These are phyloP conservation scores for Tyto alba DNA, from an alignment of 2,113 vertebrate species.

Conservation along the genomic window DNA sequence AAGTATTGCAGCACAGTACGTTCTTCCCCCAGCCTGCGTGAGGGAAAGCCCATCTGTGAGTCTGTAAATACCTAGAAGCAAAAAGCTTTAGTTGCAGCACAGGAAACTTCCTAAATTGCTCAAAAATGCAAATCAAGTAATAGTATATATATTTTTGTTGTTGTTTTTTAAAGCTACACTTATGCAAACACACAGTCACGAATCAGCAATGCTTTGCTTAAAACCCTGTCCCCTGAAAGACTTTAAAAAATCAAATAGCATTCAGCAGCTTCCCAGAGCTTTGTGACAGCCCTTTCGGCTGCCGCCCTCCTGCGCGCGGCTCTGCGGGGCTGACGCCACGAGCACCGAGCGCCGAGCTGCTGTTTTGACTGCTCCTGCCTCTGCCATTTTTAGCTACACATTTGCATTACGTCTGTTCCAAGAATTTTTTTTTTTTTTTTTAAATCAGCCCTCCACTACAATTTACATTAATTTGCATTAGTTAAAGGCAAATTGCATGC, in stretches of 20 bases:
- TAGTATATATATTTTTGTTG: no score
- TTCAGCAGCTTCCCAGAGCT: background rate
- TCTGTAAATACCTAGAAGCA: background rate
- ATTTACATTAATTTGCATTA: background rate
- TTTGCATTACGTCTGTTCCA: background rate
- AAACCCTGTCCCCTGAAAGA: background rate
- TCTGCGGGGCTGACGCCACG: accelerated
- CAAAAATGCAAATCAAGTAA: background rate
- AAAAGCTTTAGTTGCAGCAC: background rate
- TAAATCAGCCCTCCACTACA: background rate
- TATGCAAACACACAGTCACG: background rate
- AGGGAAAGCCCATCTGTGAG: background rate
- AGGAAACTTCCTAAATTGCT: background rate
- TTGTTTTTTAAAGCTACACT: background rate
- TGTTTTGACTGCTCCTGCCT: background rate
- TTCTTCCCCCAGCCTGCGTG: no score
- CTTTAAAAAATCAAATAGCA: background rate
- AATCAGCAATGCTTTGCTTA: background rate
- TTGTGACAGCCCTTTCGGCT: background rate
- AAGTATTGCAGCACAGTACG: background rate
- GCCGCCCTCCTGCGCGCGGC: accelerated
- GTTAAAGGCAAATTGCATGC: background rate
- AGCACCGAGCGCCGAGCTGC: accelerated
- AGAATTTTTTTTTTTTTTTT: no score
- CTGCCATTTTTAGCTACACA: background rate